Evolutionary conservation across 2,113 vertebrate species (phyloP).

Genomic region (Calypte anna): DNA sequence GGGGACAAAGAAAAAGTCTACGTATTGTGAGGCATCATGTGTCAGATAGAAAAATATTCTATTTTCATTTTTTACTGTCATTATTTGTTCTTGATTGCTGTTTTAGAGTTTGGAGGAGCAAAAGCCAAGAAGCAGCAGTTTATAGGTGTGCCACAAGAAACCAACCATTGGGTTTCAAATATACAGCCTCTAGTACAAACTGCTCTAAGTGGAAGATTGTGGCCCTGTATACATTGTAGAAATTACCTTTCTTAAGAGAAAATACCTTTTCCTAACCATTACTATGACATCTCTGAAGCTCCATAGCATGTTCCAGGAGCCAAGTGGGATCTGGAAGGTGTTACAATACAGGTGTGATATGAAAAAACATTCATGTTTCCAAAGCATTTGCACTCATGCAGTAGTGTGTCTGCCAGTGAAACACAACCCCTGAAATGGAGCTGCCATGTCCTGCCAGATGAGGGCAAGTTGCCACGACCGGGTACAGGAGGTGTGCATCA

Average conservation of each 20-base stretch:
- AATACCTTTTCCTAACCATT: background rate
- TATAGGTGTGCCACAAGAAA: background rate
- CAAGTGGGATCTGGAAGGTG: background rate
- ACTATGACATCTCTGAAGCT: background rate
- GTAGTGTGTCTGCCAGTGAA: background rate
- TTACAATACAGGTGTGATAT: background rate
- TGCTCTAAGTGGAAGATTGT: background rate
- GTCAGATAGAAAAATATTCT: background rate
- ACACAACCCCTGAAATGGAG: constrained; percentile 20
- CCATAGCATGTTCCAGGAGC: background rate
- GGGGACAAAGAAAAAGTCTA: background rate
- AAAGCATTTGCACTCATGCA: constrained; percentile 14
- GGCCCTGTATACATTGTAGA: background rate
- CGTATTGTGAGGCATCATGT: rapidly evolving
- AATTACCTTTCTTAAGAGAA: background rate
- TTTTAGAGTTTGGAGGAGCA: background rate
- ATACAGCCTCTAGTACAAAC: background rate
- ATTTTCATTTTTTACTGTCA: background rate
- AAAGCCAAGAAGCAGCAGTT: background rate
- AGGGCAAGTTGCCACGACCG: background rate
- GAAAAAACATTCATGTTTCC: constrained; percentile 18
- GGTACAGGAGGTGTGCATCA: background rate
- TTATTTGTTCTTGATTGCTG: background rate
- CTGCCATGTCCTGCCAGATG: background rate
- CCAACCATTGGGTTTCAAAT: background rate